A percentile compares a stretch with the other conserved stretches of the same genome.
Conservation (phyloP, 2,888 invertebrate species). For the Volucella inanis region DNA sequence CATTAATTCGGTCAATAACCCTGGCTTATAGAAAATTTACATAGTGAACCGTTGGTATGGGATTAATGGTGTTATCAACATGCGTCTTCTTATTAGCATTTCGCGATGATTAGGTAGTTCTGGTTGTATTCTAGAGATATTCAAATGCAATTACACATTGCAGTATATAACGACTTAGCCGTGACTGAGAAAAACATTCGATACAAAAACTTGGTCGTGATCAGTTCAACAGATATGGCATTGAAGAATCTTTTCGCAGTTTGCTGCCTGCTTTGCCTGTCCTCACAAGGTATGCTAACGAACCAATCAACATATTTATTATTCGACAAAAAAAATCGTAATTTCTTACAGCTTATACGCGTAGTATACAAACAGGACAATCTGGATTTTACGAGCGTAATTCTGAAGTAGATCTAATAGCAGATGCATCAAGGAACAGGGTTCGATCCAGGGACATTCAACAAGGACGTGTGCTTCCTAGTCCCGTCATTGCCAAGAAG, state of each 20-base stretch:
- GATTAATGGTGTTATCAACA: conserved; percentile 54
- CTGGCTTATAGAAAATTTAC: conserved; percentile 35
- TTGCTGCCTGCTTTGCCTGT: conserved; percentile 36
- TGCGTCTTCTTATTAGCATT: conserved; percentile 50
- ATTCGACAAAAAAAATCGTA: background rate
- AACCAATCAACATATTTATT: background rate
- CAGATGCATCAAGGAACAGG: conserved; percentile 32
- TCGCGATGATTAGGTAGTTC: conserved; percentile 5
- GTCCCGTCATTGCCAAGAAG: conserved; percentile 80
- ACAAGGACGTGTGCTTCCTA: conserved; percentile 79
- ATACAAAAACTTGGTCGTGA: conserved; percentile 4
- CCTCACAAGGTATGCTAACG: conserved; percentile 38
- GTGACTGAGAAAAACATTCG: conserved; percentile 31
- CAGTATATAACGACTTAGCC: conserved; percentile 51
- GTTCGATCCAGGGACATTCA: conserved; percentile 9
- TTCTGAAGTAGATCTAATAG: conserved; percentile 38
- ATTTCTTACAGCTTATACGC: conserved; percentile 27
- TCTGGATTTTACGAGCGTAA: conserved; percentile 36
- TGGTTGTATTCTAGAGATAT: conserved; percentile 22
- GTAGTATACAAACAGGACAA: conserved; percentile 21
- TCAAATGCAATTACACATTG: conserved; percentile 43
- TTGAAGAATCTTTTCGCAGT: conserved; percentile 18
- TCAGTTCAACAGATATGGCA: conserved; percentile 43
- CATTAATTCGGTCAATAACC: conserved; percentile 66
- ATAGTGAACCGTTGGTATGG: conserved; percentile 48